phyloP scores from a whole-genome alignment of 2,113 vertebrate genomes.

The Solea solea region DNA sequence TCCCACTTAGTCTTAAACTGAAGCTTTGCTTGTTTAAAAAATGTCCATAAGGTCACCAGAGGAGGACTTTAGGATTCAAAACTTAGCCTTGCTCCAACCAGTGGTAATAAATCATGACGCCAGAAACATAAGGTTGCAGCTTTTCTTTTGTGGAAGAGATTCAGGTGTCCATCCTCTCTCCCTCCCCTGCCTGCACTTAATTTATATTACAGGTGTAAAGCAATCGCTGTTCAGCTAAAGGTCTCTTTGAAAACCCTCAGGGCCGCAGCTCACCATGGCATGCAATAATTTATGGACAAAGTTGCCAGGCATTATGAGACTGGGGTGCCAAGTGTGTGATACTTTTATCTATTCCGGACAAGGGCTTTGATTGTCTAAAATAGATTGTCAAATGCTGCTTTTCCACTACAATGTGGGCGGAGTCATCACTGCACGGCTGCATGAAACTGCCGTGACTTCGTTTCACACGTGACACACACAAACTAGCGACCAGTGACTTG shows the following conservation, averaged over 20 bases:
- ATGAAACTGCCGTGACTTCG: no score
- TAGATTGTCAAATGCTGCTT: conserved; percentile 56
- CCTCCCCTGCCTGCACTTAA: conserved; percentile 53
- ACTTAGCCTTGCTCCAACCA: conserved; percentile 14
- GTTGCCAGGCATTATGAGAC: conserved; percentile 69
- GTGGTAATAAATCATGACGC: conserved; percentile 51
- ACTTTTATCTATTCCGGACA: conserved; percentile 70
- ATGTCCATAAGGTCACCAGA: conserved; percentile 23
- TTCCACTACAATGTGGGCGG: no score
- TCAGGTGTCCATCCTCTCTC: conserved; percentile 58
- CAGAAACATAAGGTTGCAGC: conserved; percentile 41
- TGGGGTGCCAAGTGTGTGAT: conserved; percentile 67
- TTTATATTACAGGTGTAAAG: conserved; percentile 78
- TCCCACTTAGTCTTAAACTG: conserved; percentile 21
- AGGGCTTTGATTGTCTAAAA: conserved; percentile 61
- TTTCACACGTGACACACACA: no score
- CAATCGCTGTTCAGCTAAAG: conserved; percentile 65
- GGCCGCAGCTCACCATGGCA: conserved; percentile 52
- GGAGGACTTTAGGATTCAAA: conserved; percentile 31
- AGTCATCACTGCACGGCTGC: no score
- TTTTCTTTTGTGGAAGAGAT: conserved; percentile 51
- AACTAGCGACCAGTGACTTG: no score
- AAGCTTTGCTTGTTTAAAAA: conserved; percentile 30
- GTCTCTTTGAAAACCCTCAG: conserved; percentile 69
- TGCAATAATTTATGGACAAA: conserved; percentile 75